Percentiles rank a stretch among this genome's conserved stretches.
phyloP scores from a whole-genome alignment of 2,888 invertebrate genomes.

The Apotomis betuletana region DNA sequence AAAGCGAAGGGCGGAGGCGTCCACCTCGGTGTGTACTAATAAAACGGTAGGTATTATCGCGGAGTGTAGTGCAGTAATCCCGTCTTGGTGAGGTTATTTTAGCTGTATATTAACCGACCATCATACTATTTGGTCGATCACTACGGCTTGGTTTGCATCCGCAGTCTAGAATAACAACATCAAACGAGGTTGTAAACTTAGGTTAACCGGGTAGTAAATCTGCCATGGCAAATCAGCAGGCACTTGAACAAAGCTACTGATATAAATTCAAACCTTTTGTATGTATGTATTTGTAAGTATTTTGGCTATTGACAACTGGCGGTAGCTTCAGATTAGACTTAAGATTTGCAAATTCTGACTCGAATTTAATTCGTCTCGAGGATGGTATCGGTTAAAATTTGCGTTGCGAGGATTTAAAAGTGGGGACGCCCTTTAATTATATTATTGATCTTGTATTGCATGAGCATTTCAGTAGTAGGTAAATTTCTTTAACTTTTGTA shows the following conservation, averaged over 20 bases:
- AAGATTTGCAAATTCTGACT: conserved; percentile 8
- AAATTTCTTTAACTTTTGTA: background rate
- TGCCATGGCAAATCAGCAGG: no score
- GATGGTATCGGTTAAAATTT: background rate
- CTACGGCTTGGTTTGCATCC: no score
- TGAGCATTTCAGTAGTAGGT: background rate
- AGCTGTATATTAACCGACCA: no score
- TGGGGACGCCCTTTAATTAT: background rate
- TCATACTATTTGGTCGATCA: no score
- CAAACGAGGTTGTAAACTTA: no score
- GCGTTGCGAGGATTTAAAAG: background rate
- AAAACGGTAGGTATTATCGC: no score
- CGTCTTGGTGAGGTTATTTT: no score
- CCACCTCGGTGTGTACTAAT: no score
- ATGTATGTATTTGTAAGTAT: background rate
- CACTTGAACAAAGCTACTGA: background rate
- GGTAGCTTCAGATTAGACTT: background rate
- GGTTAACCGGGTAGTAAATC: no score
- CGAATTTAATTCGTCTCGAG: background rate
- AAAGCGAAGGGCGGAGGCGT: no score
- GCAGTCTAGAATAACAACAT: no score
- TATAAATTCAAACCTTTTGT: background rate
- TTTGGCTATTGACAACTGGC: background rate
- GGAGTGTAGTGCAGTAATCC: no score
- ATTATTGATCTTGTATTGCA: background rate